Evolutionary conservation across 1,140 invertebrate species (phyloP).

Genomic region (Mamestra configurata): DNA sequence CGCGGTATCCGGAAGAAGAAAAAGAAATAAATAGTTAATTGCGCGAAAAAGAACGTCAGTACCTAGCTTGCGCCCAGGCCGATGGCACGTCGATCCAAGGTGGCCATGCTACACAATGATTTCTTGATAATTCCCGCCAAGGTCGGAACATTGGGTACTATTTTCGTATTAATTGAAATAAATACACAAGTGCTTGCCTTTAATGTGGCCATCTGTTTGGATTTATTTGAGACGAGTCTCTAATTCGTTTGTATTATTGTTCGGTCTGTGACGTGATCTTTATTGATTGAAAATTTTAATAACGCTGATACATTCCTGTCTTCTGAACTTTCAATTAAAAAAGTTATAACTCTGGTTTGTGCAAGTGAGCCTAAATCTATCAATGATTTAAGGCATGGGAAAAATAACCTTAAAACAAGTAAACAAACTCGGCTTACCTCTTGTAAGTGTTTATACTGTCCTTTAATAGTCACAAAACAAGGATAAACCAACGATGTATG

Average conservation of each 20-base stretch:
- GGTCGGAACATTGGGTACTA: conserved; percentile 42
- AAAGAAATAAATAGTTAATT: background rate
- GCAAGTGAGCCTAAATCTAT: no score
- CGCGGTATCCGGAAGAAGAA: background rate
- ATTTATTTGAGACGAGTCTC: conserved; percentile 25
- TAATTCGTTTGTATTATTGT: background rate
- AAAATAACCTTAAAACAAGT: background rate
- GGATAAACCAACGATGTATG: background rate
- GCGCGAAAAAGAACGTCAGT: background rate
- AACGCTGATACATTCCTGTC: background rate
- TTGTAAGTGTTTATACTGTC: background rate
- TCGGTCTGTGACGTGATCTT: background rate
- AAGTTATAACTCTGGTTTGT: no score
- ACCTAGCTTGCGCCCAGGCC: background rate
- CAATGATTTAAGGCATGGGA: no score
- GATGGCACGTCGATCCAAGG: conserved; percentile 3
- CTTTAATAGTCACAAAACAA: background rate
- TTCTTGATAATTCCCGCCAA: conserved; percentile 42
- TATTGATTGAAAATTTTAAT: no score
- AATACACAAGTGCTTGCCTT: conserved; percentile 47
- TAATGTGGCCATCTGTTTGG: conserved; percentile 14
- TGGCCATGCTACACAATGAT: conserved; percentile 33
- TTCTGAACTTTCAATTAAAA: no score
- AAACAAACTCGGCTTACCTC: no score
- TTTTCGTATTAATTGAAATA: conserved; percentile 58